A percentile compares a stretch with the other conserved stretches of the same genome.
Evolutionary conservation across 2,113 vertebrate species (phyloP).

Genomic region (Amia ocellicauda): DNA sequence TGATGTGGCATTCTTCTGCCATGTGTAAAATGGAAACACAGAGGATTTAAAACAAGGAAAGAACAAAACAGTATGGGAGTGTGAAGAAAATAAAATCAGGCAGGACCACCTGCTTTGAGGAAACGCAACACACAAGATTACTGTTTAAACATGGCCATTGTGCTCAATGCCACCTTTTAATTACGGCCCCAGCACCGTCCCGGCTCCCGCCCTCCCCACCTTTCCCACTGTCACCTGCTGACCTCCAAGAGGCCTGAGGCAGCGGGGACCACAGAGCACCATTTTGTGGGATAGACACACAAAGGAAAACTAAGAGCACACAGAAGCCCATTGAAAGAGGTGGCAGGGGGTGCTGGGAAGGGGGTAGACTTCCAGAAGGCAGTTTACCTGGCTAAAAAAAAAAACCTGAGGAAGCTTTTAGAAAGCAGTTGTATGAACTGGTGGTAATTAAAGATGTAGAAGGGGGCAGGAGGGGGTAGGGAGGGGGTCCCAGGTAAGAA

Average conservation of each 20-base stretch:
- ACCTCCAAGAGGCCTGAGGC: slow-evolving; percentile 3
- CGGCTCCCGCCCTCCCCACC: slow-evolving; percentile 31
- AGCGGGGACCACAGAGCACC: not conserved
- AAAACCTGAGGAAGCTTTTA: slow-evolving; percentile 44
- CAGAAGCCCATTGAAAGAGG: slow-evolving; percentile 20
- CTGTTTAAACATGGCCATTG: slow-evolving; percentile 44
- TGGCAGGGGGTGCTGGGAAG: slow-evolving; percentile 19
- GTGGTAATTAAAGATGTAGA: slow-evolving; percentile 30
- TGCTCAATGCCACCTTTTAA: slow-evolving; percentile 20
- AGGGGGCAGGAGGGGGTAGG: slow-evolving; percentile 5
- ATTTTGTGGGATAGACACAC: slow-evolving; percentile 10
- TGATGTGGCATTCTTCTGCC: too few species aligned
- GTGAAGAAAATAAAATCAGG: slow-evolving; percentile 48
- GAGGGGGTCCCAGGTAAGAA: slow-evolving; percentile 20
- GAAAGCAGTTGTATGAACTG: slow-evolving; percentile 28
- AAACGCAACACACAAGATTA: slow-evolving; percentile 55
- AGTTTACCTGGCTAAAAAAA: slow-evolving; percentile 49
- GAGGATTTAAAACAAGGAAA: too few species aligned
- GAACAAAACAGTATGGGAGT: slow-evolving; percentile 45
- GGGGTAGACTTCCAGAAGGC: slow-evolving; percentile 27
- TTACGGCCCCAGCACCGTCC: not conserved
- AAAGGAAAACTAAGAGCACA: slow-evolving; percentile 19
- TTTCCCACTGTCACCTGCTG: slow-evolving; percentile 46
- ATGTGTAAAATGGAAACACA: not conserved
- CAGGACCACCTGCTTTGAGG: slow-evolving; percentile 58